phyloP scores from a whole-genome alignment of 2,888 invertebrate genomes.

The Conistra vaccinii region DNA sequence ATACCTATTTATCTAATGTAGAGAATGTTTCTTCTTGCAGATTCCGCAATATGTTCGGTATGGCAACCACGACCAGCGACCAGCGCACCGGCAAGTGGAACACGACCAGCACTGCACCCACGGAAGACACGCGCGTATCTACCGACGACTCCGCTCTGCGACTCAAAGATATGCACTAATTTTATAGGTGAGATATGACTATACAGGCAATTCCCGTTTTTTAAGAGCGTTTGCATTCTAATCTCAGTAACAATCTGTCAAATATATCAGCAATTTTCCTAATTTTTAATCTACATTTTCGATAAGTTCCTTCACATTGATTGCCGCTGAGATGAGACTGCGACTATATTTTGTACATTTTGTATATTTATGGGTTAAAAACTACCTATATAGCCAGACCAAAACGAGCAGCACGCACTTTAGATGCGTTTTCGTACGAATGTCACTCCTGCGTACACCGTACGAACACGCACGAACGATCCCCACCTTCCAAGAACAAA shows the following conservation, averaged over 20 bases:
- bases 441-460: too few species aligned
- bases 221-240: neutral
- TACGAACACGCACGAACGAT: too few species aligned
- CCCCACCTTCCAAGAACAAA: too few species aligned
- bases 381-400: neutral
- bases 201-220: neutral
- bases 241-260: neutral
- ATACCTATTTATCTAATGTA: neutral
- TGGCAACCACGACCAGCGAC: conserved; percentile 72
- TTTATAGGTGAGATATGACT: conserved; percentile 41
- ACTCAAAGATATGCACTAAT: conserved; percentile 81
- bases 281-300: neutral
- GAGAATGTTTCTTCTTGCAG: conserved; percentile 61
- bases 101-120: conserved; percentile 81
- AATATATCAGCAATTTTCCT: neutral
- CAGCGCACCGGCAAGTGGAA: conserved; percentile 80
- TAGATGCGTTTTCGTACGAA: too few species aligned
- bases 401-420: neutral
- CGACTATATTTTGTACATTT: neutral
- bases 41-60: conserved; percentile 74
- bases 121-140: conserved; percentile 85
- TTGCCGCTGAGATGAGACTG: neutral
- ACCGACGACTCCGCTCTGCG: conserved; percentile 81
- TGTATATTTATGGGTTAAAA: neutral
- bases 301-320: neutral